A percentile compares a stretch with the other conserved stretches of the same genome.
Evolutionary conservation across 2,888 invertebrate genomes (phyloP).

Genomic region (Macrosiphum euphorbiae): DNA sequence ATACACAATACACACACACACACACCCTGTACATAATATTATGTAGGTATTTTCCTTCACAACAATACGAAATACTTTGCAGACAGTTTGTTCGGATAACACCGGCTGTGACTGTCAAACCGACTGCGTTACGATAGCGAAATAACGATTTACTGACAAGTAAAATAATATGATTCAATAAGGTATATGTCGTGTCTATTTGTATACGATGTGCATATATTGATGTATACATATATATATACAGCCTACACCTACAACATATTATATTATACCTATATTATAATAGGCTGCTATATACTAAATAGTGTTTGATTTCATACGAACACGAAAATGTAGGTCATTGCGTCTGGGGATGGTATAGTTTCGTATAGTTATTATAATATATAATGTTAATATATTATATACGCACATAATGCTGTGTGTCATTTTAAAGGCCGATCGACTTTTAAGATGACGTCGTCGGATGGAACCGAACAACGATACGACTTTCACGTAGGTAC

Average conservation of each 20-base stretch:
- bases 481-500: not conserved
- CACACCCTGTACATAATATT: not conserved
- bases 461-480: not conserved
- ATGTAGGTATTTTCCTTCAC: not conserved
- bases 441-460: not conserved
- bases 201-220: not conserved
- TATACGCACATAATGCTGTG: not conserved
- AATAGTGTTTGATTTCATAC: constrained; percentile 1
- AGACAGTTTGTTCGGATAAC: not conserved
- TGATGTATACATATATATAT: not conserved
- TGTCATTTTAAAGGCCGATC: not conserved
- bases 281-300: not conserved
- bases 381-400: not conserved
- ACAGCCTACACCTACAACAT: not conserved
- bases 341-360: not conserved
- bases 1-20: not conserved
- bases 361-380: not conserved
- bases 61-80: not conserved
- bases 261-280: not conserved
- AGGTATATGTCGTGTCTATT: not conserved
- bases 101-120: not conserved
- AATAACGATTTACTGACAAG: constrained; percentile 13
- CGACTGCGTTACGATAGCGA: not conserved
- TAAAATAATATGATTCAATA: constrained; percentile 13
- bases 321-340: constrained; percentile 18